Evolutionary conservation across 2,888 invertebrate species (phyloP).

Genomic region (Mesorhabditis belari): DNA sequence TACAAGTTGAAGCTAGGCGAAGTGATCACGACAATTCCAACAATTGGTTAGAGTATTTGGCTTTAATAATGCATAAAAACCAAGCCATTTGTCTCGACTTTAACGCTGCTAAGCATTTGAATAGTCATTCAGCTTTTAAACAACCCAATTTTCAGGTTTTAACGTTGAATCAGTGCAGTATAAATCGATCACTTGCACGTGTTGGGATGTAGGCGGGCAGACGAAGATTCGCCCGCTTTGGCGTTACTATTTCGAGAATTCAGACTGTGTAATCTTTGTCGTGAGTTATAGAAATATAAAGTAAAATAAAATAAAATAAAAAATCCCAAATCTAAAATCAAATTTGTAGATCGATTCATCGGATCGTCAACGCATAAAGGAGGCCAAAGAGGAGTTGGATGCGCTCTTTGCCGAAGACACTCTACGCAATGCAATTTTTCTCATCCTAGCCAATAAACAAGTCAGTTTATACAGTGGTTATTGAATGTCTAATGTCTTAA

Average conservation of each 20-base stretch:
- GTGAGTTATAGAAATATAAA: not conserved
- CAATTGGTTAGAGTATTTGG: constrained; percentile 10
- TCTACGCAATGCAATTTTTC: not conserved
- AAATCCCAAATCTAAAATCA: no score
- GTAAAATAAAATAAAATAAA: no score
- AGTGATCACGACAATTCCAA: constrained; percentile 18
- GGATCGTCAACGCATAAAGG: not conserved
- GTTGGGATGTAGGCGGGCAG: constrained; percentile 98
- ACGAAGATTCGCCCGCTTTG: constrained; percentile 93
- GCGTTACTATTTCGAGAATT: constrained; percentile 86
- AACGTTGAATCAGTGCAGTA: constrained; percentile 98
- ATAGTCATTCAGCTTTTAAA: not conserved
- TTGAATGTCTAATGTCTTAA: no score
- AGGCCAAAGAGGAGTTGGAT: not conserved
- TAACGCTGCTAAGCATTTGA: not conserved
- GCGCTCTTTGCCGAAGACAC: not conserved
- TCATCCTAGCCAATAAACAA: not conserved
- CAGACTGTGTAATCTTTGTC: constrained; percentile 7
- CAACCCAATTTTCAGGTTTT: constrained; percentile 66
- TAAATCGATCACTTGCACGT: constrained; percentile 96
- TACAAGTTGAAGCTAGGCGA: constrained; percentile 22
- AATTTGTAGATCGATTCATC: not conserved
- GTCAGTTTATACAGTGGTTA: not conserved
- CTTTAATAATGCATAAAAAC: constrained; percentile 1
- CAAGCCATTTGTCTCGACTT: not conserved